These are phyloP conservation scores for Cygnus buccinator DNA, from an alignment of 2,113 vertebrate genomes.

Conservation along the genomic window DNA sequence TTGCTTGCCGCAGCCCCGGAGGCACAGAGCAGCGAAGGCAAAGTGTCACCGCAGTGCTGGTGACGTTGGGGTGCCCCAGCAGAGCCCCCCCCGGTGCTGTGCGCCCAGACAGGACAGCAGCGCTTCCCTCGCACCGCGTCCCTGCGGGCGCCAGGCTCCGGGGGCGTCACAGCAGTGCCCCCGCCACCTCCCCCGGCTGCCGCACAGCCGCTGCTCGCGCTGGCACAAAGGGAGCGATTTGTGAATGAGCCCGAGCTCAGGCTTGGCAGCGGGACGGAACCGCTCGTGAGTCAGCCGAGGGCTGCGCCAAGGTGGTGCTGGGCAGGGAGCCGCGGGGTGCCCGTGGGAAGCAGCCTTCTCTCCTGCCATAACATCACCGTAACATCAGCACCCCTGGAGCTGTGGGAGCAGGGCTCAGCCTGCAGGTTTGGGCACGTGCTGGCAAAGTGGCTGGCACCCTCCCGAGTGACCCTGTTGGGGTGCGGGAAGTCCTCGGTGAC, in stretches of 20 bases:
- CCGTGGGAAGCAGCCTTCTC: background rate
- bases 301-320: background rate
- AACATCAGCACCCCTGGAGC: background rate
- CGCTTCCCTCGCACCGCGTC: rapidly evolving
- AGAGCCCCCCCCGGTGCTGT: background rate
- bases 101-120: background rate
- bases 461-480: too few relatives aligned
- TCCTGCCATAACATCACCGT: background rate
- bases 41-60: background rate
- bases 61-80: background rate
- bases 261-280: background rate
- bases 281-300: background rate
- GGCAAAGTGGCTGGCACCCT: too few relatives aligned
- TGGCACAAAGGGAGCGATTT: background rate
- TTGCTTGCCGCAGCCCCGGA: rapidly evolving
- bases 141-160: rapidly evolving
- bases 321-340: background rate
- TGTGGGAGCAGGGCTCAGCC: background rate
- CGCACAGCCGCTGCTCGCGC: background rate
- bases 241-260: background rate
- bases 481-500: too few relatives aligned
- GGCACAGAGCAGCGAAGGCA: background rate
- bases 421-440: background rate
- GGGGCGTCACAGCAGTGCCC: background rate
- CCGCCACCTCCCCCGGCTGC: rapidly evolving